Evolutionary conservation across 1,140 invertebrate species (phyloP).

Genomic region (Drosophila prosaltans): DNA sequence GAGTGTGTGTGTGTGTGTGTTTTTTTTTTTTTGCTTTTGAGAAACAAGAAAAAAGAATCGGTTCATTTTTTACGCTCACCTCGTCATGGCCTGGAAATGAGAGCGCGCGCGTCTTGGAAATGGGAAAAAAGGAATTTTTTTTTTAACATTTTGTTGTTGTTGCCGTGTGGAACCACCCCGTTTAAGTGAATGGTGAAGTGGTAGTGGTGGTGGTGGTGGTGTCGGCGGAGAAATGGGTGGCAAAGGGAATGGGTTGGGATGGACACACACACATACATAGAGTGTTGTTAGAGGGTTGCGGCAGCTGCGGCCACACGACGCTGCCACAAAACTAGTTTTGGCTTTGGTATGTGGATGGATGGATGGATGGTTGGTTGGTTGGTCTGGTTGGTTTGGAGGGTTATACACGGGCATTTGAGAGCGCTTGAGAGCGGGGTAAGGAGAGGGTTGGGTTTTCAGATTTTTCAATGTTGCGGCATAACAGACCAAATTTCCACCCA

Average conservation of each 20-base stretch:
- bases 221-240: slow-evolving; percentile 22
- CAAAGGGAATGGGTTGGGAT: not conserved
- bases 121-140: slow-evolving; percentile 22
- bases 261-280: not conserved
- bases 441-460: not conserved
- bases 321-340: slow-evolving; percentile 76
- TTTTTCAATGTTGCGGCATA: not conserved
- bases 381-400: slow-evolving; percentile 5
- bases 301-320: slow-evolving; percentile 58
- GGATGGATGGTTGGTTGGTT: slow-evolving; percentile 5
- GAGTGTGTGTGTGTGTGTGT: not conserved
- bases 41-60: not conserved
- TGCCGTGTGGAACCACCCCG: slow-evolving; percentile 42
- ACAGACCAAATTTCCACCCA: slow-evolving; percentile 75
- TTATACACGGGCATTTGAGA: slow-evolving; percentile 6
- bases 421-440: not conserved
- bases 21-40: slow-evolving; percentile 19
- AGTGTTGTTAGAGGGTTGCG: slow-evolving; percentile 41
- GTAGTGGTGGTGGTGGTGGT: not conserved
- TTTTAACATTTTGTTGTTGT: slow-evolving; percentile 36
- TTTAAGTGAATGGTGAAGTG: slow-evolving; percentile 19
- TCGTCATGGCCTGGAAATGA: slow-evolving; percentile 37
- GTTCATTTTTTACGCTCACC: slow-evolving; percentile 35
- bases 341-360: slow-evolving; percentile 60
- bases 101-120: slow-evolving; percentile 53